Conservation (phyloP, 2,888 invertebrate species). For the Pyralis farinalis region DNA sequence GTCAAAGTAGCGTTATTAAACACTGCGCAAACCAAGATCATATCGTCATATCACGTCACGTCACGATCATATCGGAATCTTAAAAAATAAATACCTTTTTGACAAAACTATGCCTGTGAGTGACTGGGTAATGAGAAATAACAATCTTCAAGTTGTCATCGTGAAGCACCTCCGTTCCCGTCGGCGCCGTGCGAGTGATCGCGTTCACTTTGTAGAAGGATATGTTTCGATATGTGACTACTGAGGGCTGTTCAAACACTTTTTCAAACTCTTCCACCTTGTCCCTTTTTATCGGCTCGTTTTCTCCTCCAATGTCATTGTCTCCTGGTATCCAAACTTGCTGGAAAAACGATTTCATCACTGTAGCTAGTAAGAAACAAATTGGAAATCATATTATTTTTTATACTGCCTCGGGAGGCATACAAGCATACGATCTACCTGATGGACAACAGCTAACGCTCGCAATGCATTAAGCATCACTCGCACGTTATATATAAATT, state of each 20-base stretch:
- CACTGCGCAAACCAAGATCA: too few species aligned
- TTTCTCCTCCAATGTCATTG: slow-evolving; percentile 98
- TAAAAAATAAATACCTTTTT: slow-evolving; percentile 50
- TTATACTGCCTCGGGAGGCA: too few species aligned
- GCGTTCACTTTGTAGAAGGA: slow-evolving; percentile 89
- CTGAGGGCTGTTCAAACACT: slow-evolving; percentile 86
- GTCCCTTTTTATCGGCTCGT: slow-evolving; percentile 84
- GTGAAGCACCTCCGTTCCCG: slow-evolving; percentile 47
- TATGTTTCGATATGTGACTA: slow-evolving; percentile 82
- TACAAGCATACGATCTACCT: too few species aligned
- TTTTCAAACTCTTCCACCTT: slow-evolving; percentile 87
- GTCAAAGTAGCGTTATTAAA: too few species aligned
- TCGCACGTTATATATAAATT: too few species aligned
- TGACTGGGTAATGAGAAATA: slow-evolving; percentile 87
- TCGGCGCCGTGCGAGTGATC: slow-evolving; percentile 84
- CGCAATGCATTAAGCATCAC: too few species aligned
- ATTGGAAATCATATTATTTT: too few species aligned
- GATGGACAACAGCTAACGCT: too few species aligned
- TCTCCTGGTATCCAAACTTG: slow-evolving; percentile 96
- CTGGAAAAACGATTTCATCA: slow-evolving; percentile 74
- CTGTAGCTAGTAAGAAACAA: too few species aligned
- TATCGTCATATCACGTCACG: too few species aligned
- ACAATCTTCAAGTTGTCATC: slow-evolving; percentile 82
- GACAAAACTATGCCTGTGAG: slow-evolving; percentile 47
- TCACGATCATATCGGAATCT: too few species aligned